phyloP scores from a whole-genome alignment of 2,113 vertebrate genomes.

The Xenopus tropicalis region DNA sequence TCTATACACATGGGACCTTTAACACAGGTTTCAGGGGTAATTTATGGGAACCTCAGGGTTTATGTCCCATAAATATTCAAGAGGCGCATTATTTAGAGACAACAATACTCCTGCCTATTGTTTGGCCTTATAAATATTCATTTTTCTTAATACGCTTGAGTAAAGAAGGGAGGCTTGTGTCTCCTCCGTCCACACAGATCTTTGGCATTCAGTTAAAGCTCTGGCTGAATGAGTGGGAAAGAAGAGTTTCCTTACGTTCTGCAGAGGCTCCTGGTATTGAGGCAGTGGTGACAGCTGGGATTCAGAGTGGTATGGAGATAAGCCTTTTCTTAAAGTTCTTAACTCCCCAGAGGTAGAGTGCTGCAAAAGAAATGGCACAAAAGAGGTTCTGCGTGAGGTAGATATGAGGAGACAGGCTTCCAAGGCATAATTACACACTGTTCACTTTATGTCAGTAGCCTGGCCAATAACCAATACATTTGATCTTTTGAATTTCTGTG shows the following conservation, averaged over 20 bases:
- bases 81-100: conserved; percentile 6
- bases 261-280: conserved; percentile 81
- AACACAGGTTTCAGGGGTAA: not conserved
- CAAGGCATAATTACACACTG: no score
- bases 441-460: no score
- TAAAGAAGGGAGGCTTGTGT: conserved; percentile 11
- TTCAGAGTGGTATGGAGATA: conserved; percentile 89
- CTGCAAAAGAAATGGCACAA: conserved; percentile 43
- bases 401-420: no score
- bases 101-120: conserved; percentile 27
- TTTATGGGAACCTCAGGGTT: conserved; percentile 6
- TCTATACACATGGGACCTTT: not conserved
- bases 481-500: no score
- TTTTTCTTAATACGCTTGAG: not conserved
- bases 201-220: not conserved
- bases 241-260: conserved; percentile 72
- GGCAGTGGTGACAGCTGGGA: conserved; percentile 87
- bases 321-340: conserved; percentile 83
- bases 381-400: no score
- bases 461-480: no score
- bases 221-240: not conserved
- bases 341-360: conserved; percentile 82
- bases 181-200: not conserved
- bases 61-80: conserved; percentile 31
- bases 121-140: conserved; percentile 34